These are phyloP conservation scores for Mobula hypostoma DNA, from an alignment of 2,113 vertebrate species.

Conservation along the genomic window DNA sequence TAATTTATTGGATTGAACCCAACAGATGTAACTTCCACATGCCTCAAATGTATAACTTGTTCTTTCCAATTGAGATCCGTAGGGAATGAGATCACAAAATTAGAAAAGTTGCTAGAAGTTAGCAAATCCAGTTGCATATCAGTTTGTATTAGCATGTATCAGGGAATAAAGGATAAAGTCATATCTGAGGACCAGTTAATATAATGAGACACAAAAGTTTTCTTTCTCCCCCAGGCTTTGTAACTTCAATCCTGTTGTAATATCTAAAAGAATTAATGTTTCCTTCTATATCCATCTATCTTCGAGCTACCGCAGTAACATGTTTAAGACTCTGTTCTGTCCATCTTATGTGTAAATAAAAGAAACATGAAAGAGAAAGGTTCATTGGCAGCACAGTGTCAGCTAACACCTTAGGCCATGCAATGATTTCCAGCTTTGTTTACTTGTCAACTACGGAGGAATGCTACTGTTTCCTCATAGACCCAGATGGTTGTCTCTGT, in stretches of 20 bases:
- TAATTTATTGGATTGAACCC: not conserved
- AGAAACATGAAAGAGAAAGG: conserved; percentile 42
- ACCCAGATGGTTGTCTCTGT: conserved; percentile 44
- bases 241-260: conserved; percentile 22
- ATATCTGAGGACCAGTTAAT: not conserved
- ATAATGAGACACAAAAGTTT: not conserved
- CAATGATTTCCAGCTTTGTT: conserved; percentile 46
- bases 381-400: conserved; percentile 36
- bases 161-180: conserved; percentile 10
- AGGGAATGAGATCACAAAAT: not conserved
- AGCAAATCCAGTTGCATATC: not conserved
- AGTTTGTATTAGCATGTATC: not conserved
- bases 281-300: conserved; percentile 23
- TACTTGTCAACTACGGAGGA: conserved; percentile 47
- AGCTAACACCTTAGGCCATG: conserved; percentile 41
- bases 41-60: not conserved
- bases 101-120: not conserved
- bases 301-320: conserved; percentile 18
- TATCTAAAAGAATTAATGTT: conserved; percentile 1
- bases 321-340: conserved; percentile 20
- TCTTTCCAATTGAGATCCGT: not conserved
- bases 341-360: conserved; percentile 26
- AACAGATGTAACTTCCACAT: not conserved
- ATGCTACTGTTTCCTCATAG: conserved; percentile 41
- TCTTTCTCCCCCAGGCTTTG: conserved; percentile 22